phyloP scores from a whole-genome alignment of 2,888 invertebrate species.

The Sycophila texana region DNA sequence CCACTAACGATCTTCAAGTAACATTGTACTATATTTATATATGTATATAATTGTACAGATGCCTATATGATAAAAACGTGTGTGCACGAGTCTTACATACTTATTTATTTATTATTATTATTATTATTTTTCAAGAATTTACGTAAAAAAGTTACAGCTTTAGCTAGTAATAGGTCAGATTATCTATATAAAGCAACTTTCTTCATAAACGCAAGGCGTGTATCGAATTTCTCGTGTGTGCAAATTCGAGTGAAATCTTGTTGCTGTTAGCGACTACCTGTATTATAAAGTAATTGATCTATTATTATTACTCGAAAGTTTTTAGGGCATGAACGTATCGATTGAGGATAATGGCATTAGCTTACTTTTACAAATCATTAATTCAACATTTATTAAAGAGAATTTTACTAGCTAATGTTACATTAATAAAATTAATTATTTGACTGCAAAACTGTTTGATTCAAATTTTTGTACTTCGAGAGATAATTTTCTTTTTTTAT shows the following conservation, averaged over 20 bases:
- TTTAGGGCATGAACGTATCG: slow-evolving; percentile 26
- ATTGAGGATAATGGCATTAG: slow-evolving; percentile 9
- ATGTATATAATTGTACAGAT: no score
- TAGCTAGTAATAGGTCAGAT: not conserved
- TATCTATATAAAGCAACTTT: slow-evolving; percentile 37
- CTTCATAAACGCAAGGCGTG: slow-evolving; percentile 41
- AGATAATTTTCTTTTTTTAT: not conserved
- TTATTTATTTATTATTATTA: no score
- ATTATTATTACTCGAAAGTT: slow-evolving; percentile 48
- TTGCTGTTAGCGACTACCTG: not conserved
- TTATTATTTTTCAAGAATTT: no score
- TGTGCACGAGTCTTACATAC: no score
- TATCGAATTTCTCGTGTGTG: slow-evolving; percentile 23
- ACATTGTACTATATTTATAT: no score
- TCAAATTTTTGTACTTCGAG: no score
- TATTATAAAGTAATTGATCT: slow-evolving; percentile 40
- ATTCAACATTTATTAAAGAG: slow-evolving; percentile 13
- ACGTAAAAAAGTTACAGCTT: slow-evolving; percentile 2
- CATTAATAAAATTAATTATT: no score
- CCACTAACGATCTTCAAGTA: no score
- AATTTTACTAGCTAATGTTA: no score
- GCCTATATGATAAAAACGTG: no score
- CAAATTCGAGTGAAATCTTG: slow-evolving; percentile 45
- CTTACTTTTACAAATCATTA: slow-evolving; percentile 26
- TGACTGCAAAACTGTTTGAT: not conserved